Percentiles rank a stretch among this genome's conserved stretches.
These are phyloP conservation scores for Lepidurus packardi DNA, from an alignment of 1,140 invertebrate genomes.

Conservation along the genomic window DNA sequence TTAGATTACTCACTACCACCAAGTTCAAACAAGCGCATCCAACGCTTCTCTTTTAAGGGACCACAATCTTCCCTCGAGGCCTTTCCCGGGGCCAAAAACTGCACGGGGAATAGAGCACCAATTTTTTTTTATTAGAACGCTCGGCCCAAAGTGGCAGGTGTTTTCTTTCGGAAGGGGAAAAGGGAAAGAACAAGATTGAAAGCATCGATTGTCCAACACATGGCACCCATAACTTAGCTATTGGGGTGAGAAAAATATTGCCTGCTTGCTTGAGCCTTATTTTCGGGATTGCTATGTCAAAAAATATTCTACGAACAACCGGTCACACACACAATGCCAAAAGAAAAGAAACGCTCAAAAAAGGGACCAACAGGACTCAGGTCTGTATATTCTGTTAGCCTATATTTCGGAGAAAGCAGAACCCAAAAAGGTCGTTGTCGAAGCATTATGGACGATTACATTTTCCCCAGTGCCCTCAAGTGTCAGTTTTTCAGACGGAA, in stretches of 20 bases:
- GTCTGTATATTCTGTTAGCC: background rate
- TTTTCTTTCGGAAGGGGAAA: background rate
- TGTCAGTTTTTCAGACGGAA: background rate
- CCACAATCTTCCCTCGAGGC: background rate
- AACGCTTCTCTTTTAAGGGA: background rate
- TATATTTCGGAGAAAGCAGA: background rate
- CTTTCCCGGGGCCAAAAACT: background rate
- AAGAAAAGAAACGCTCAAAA: background rate
- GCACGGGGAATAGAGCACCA: constrained; percentile 8
- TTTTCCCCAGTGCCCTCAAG: background rate
- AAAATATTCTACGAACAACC: background rate
- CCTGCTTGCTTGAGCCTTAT: constrained; percentile 9
- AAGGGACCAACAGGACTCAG: background rate
- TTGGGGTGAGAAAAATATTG: background rate
- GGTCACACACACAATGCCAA: background rate
- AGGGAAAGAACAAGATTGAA: background rate
- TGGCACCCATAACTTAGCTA: background rate
- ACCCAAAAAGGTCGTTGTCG: background rate
- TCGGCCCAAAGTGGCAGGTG: background rate
- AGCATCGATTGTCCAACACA: constrained; percentile 14
- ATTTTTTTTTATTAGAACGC: background rate
- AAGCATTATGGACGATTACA: background rate
- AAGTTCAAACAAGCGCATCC: background rate
- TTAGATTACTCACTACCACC: background rate
- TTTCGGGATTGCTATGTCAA: background rate